phyloP scores from a whole-genome alignment of 1,140 invertebrate species.

The Drosophila rufa region DNA sequence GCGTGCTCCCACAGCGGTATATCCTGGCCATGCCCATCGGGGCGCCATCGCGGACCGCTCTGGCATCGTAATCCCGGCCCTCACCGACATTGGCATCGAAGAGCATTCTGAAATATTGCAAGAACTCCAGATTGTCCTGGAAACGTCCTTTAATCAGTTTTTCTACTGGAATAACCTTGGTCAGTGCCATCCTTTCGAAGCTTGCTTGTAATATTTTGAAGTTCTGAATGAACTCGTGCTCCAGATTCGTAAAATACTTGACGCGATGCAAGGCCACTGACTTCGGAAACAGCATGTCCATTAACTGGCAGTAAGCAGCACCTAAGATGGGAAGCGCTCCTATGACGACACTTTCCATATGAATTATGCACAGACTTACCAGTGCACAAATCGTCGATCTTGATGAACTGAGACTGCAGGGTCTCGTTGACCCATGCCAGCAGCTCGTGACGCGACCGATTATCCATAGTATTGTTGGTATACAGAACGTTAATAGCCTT shows the following conservation, averaged over 20 bases:
- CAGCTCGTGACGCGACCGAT: conserved; percentile 99
- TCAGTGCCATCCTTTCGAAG: conserved; percentile 98
- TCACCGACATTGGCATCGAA: conserved; percentile 12
- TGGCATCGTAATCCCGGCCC: not conserved
- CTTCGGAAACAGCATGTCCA: conserved; percentile 99
- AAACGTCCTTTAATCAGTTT: conserved; percentile 98
- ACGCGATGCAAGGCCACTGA: conserved; percentile 97
- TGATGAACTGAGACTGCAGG: conserved; percentile 95
- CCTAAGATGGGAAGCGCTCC: conserved; percentile 24
- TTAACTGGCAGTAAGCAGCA: conserved; percentile 99
- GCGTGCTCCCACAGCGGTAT: too few species aligned
- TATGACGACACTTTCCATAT: not conserved
- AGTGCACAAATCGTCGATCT: conserved; percentile 99
- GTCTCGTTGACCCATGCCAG: conserved; percentile 99
- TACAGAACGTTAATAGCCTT: conserved; percentile 98
- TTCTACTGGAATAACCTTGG: conserved; percentile 99
- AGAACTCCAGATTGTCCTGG: conserved; percentile 99
- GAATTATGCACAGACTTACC: not conserved
- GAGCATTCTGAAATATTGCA: conserved; percentile 99
- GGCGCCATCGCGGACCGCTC: not conserved
- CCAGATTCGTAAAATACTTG: conserved; percentile 98
- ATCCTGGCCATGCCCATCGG: not conserved
- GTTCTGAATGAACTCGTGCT: conserved; percentile 99
- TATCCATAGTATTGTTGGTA: conserved; percentile 98
- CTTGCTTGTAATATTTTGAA: conserved; percentile 98